Base-by-base conservation (phyloP, 2,113 vertebrate species). In the Platanista minor region DNA sequence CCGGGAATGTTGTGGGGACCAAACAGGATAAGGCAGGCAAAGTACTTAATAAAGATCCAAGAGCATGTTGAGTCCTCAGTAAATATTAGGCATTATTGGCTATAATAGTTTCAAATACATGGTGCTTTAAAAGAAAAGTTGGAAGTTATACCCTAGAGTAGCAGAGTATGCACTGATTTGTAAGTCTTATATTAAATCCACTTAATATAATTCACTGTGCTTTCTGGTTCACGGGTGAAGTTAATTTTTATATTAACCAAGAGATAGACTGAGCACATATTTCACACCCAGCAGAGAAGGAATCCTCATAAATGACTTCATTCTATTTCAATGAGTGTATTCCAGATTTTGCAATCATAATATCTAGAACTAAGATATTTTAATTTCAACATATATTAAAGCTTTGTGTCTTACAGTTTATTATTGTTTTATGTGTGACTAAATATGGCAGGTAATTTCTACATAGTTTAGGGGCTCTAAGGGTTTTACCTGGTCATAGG, bases 291-390 rank as follows among this genome's bases (percentile, higher is more conserved):
- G 21, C 8, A 91, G 75, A 90, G 29, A 5, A 95, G 52, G 64
- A 94, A 80, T 33, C 2, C 29, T 41, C 18, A 85, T 21, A 72
- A 78, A 67, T 43, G 13, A 80, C 64, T 95, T 64, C 41, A 74
- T 84, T 92, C 49, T 43, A 57, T 54, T 71, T 64, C 57, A 62
- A 72, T 86, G 14, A 66, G 3, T 69, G 11, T 72, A 87, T 72
- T 94, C 18, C 71, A 18, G 93, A 62, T 83, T 95, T 82, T 91
- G 14, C 15, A 52, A 49, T 52, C n/a, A 39, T 27, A 67, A 82
- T 67, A 52, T 57, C 29, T 57, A 91, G 69, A 96, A 88, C 14
- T 49, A 67, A 94, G 17, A 59, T 91, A 81, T 49, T 88, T 97
- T 87, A 66, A 85, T 46, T 95, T 94, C 12, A 66, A 81, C 21